phyloP scores from a whole-genome alignment of 2,797 vertebrate genomes.

The Otus scops region DNA sequence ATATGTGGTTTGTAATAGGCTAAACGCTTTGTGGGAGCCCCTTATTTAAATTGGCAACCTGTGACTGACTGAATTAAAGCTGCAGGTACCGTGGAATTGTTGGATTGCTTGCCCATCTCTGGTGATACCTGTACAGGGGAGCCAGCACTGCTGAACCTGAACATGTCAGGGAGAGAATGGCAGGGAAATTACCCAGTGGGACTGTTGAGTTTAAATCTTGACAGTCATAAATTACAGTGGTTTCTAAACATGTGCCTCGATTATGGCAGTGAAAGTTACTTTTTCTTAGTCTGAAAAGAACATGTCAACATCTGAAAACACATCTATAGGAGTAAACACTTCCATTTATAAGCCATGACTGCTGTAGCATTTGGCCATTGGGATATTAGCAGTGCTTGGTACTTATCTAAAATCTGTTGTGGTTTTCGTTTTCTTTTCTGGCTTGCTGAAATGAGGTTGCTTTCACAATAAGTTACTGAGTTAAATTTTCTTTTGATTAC shows the following conservation, averaged over 20 bases:
- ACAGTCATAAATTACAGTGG: not conserved
- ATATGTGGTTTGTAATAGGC: not conserved
- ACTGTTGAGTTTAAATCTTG: not conserved
- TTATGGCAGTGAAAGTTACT: not conserved
- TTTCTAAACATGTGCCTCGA: not conserved
- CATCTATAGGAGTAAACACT: not conserved
- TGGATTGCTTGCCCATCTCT: not conserved
- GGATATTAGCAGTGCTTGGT: not conserved
- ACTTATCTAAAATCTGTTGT: not conserved
- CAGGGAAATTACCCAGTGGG: not conserved
- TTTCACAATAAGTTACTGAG: not conserved
- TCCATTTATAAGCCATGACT: not conserved
- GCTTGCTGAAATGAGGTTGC: not conserved
- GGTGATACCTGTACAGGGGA: not conserved
- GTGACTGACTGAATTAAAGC: not conserved
- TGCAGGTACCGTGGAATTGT: rapidly evolving
- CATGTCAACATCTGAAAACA: not conserved
- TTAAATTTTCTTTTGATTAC: not conserved
- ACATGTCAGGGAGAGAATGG: rapidly evolving
- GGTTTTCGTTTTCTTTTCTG: not conserved
- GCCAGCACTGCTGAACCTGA: not conserved
- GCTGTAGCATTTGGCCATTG: not conserved
- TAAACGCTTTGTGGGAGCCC: not conserved
- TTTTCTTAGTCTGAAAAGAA: not conserved
- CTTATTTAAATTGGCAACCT: not conserved